Conservation (phyloP, 2,888 invertebrate species). For the Glaucopsyche alexis region DNA sequence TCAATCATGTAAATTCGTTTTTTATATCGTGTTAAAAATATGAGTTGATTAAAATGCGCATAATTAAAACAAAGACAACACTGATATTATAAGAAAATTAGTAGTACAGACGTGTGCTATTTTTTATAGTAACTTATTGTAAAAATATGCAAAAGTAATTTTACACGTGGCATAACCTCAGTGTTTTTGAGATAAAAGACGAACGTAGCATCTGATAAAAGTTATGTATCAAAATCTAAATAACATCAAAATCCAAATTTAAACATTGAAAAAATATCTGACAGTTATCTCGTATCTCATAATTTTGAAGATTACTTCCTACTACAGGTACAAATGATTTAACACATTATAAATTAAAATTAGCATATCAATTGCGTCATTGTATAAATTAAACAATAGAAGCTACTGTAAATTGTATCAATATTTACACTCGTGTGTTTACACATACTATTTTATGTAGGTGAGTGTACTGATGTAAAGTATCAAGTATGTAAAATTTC, state of each 20-base stretch:
- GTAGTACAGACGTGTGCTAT: not conserved
- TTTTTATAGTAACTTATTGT: not conserved
- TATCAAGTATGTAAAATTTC: constrained; percentile 39
- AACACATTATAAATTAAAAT: not conserved
- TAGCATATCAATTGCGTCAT: not conserved
- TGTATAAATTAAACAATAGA: not conserved
- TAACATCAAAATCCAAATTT: not conserved
- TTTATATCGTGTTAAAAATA: not conserved
- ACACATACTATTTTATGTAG: not conserved
- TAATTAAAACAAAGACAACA: not conserved
- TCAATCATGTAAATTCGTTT: not conserved
- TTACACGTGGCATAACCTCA: not conserved
- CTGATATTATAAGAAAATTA: not conserved
- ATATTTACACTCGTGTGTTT: not conserved
- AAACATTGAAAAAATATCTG: not conserved
- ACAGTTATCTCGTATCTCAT: not conserved
- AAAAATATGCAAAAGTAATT: no score
- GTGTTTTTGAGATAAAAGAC: not conserved
- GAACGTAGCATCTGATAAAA: constrained; percentile 4
- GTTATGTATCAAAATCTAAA: not conserved
- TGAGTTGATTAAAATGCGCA: not conserved
- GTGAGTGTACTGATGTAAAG: constrained; percentile 43
- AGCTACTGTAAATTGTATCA: not conserved
- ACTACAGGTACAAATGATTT: not conserved
- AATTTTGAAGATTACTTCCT: constrained; percentile 12